These are phyloP conservation scores for Barnardius zonarius DNA, from an alignment of 2,113 vertebrate genomes.

Conservation along the genomic window DNA sequence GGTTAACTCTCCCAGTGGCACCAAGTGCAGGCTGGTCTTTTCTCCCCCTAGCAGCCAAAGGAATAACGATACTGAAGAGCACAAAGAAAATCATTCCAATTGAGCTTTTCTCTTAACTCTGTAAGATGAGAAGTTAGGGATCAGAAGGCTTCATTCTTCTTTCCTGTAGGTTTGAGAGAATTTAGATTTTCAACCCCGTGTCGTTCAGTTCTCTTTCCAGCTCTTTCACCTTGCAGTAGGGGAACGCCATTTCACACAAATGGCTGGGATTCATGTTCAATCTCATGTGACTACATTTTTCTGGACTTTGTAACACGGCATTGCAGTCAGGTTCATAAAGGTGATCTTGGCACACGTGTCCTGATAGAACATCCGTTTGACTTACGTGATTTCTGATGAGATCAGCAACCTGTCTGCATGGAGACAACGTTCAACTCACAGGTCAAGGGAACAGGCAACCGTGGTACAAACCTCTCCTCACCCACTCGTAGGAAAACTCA, in stretches of 20 bases:
- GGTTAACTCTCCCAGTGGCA: background rate
- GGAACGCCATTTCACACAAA: background rate
- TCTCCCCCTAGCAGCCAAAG: background rate
- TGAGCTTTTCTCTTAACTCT: background rate
- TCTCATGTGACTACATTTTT: background rate
- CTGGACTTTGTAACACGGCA: background rate
- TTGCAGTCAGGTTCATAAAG: background rate
- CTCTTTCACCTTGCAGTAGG: background rate
- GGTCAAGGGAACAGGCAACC: background rate
- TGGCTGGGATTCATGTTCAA: accelerated
- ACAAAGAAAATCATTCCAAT: background rate
- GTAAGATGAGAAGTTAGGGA: background rate
- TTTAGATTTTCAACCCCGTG: background rate
- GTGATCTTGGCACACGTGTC: background rate
- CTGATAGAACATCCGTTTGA: background rate
- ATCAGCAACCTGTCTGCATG: background rate
- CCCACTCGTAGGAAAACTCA: background rate
- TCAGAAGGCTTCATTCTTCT: background rate
- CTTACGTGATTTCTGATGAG: background rate
- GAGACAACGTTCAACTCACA: accelerated
- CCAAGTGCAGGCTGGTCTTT: background rate
- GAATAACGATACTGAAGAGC: background rate
- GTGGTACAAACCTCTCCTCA: background rate
- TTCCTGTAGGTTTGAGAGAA: background rate
- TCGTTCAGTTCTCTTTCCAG: background rate